These are phyloP conservation scores for Stichodactyla helianthus DNA, from an alignment of 64 coral and sea anemone genomes.

Conservation along the genomic window DNA sequence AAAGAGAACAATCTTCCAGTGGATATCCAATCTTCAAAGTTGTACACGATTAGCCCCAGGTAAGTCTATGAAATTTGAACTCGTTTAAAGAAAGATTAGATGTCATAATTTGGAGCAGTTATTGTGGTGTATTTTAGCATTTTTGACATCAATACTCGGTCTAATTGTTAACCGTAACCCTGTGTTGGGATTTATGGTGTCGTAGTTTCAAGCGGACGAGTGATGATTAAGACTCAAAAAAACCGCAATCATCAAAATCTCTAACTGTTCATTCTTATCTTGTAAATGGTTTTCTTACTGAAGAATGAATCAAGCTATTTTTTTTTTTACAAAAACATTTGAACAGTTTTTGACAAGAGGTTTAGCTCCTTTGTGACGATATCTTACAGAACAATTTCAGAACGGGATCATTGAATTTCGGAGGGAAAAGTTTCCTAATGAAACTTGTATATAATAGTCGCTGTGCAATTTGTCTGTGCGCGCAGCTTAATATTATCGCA, in stretches of 20 bases:
- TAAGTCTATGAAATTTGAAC: slow-evolving; percentile 5
- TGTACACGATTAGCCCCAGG: not conserved
- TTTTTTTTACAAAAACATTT: not conserved
- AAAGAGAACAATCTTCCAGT: not conserved
- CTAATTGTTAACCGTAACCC: not conserved
- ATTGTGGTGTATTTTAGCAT: not conserved
- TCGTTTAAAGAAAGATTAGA: not conserved
- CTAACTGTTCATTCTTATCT: not conserved
- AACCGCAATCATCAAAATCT: not conserved
- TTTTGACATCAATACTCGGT: not conserved
- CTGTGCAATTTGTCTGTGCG: too few relatives aligned
- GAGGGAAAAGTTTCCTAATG: too few relatives aligned
- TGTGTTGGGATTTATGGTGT: not conserved
- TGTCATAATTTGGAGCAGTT: not conserved
- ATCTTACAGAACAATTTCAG: too few relatives aligned
- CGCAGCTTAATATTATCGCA: too few relatives aligned
- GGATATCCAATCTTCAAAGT: not conserved
- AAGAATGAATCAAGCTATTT: not conserved
- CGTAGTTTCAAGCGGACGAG: not conserved
- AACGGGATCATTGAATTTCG: too few relatives aligned
- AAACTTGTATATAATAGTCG: too few relatives aligned
- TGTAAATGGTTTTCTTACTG: not conserved
- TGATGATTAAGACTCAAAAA: not conserved
- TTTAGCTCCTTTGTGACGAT: not conserved
- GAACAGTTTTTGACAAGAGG: not conserved